Evolutionary conservation across 2,888 invertebrate genomes (phyloP), one percentile per base, ranked within the genome.

Genomic region (Cosmia trapezina): DNA sequence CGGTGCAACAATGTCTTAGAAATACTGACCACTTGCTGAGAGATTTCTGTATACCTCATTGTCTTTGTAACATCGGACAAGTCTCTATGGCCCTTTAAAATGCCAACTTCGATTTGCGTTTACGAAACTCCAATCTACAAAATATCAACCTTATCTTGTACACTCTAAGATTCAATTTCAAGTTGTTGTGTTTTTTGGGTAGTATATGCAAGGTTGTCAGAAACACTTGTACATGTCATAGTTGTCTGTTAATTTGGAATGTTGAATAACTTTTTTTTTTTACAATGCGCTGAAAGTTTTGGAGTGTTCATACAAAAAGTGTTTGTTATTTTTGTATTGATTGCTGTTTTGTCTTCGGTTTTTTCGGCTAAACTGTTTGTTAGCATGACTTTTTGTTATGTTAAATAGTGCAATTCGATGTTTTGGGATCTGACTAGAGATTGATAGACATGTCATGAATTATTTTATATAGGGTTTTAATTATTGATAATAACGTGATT

Each of bases 211-310:
- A 82, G 19, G 71, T 91, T 92, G 93, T 90, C 77, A 76, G 88
- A 88, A 90, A 87, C 93, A 94, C 95, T 95, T 95, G 95, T 95
- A 92, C 92, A 92, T 95, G 95, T 95, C 95, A 94, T 93, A 94
- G 93, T 92, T 94, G 95, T 95, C 94, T 94, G 94, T 95, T 94
- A 95, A 95, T 95, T 94, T 94, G 91, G 91, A 90, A 89, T 91
- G 93, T 93, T 89, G 85, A 86, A 86, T 85, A 80, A 88, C 90
- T 54, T 91, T 91, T 90, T 90, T 90, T 90, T 91, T 87, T 89
- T 90, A 91, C 89, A 90, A 92, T 92, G 92, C 91, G 92, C 92
- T 92, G 92, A 93, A 93, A 93, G 91, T 91, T 89, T 90, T 87
- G 87, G 85, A 81, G 74, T 85, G 78, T 76, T 64, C 71, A 54